A percentile compares a stretch with the other conserved stretches of the same genome.
Evolutionary conservation across 2,797 vertebrate species (phyloP).

Genomic region (Loris lydekkerianus): DNA sequence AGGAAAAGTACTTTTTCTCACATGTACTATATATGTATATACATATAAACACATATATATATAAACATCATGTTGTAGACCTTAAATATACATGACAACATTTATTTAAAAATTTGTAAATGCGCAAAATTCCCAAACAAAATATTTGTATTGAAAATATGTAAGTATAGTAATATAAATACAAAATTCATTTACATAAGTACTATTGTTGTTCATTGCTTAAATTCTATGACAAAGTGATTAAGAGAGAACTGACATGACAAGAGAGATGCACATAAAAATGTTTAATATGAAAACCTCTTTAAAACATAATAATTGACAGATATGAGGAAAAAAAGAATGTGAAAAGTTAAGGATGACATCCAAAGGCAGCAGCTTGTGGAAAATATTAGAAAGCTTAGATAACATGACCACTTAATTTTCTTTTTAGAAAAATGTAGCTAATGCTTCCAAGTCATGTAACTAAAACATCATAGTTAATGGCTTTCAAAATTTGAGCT

Average conservation of each 20-base stretch:
- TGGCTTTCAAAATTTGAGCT: slow-evolving; percentile 58
- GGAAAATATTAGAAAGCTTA: slow-evolving; percentile 64
- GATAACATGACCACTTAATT: slow-evolving; percentile 56
- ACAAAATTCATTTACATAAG: slow-evolving; percentile 4
- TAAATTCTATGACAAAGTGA: slow-evolving; percentile 19
- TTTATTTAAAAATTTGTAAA: background rate
- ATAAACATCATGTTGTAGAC: background rate
- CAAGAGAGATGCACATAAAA: slow-evolving; percentile 35
- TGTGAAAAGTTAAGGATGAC: slow-evolving; percentile 37
- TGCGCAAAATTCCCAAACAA: background rate
- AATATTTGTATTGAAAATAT: background rate
- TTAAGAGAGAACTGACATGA: slow-evolving; percentile 34
- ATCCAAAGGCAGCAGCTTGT: slow-evolving; percentile 31
- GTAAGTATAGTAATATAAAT: slow-evolving; percentile 25
- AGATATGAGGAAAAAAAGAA: slow-evolving; percentile 42
- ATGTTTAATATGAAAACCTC: slow-evolving; percentile 51
- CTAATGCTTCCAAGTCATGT: slow-evolving; percentile 35
- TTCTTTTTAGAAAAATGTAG: slow-evolving; percentile 55
- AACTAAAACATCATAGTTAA: slow-evolving; percentile 55
- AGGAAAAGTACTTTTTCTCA: background rate
- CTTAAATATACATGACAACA: background rate
- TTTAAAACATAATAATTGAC: background rate
- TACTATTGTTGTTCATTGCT: slow-evolving; percentile 26
- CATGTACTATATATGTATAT: background rate
- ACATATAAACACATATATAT: background rate